These are phyloP conservation scores for Lochmaea crataegi DNA, from an alignment of 2,888 invertebrate genomes.

Conservation along the genomic window DNA sequence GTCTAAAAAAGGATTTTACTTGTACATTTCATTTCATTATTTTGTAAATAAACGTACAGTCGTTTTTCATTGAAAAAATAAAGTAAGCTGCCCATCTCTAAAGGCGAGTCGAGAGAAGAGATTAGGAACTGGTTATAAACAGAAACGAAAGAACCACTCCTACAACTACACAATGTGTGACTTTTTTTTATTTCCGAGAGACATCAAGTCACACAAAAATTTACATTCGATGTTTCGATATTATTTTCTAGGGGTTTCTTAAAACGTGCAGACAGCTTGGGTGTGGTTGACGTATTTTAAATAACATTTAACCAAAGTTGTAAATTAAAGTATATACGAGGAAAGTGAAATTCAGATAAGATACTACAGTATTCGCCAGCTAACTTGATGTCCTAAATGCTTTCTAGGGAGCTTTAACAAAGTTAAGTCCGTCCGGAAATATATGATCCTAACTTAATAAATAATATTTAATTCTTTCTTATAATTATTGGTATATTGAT, in stretches of 20 bases:
- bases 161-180: constrained; percentile 44
- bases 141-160: constrained; percentile 56
- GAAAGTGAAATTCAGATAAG: not conserved
- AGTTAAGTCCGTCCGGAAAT: too few relatives aligned
- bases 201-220: constrained; percentile 39
- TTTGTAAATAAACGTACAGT: too few relatives aligned
- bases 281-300: constrained; percentile 24
- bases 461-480: too few relatives aligned
- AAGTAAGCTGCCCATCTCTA: constrained; percentile 9
- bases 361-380: too few relatives aligned
- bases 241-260: constrained; percentile 25
- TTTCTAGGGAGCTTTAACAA: too few relatives aligned
- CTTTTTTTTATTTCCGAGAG: constrained; percentile 41
- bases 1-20: too few relatives aligned
- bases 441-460: too few relatives aligned
- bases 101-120: constrained; percentile 45
- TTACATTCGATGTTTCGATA: constrained; percentile 49
- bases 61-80: not conserved
- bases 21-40: too few relatives aligned
- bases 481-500: too few relatives aligned
- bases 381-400: too few relatives aligned
- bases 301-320: not conserved
- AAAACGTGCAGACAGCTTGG: constrained; percentile 36
- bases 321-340: not conserved
- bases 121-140: constrained; percentile 63